Conservation (phyloP, 1,140 invertebrate species). For the Drosophila bocki region DNA sequence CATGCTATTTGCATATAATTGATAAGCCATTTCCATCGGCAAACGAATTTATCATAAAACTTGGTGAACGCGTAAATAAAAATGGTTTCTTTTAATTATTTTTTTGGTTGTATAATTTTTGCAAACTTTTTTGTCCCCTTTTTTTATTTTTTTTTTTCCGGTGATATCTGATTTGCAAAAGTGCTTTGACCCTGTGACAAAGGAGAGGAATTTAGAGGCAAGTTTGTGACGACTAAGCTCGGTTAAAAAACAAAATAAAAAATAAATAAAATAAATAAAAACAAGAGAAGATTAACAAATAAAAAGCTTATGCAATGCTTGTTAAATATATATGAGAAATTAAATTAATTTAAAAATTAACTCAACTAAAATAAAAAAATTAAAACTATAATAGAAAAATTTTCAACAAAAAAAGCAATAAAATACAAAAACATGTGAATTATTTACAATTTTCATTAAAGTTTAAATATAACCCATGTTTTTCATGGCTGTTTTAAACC, state of each 20-base stretch:
- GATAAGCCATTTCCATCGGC: constrained; percentile 53
- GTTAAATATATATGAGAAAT: neutral
- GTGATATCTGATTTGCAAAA: constrained; percentile 52
- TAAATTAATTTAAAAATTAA: neutral
- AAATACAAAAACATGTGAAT: neutral
- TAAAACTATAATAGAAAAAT: too few species aligned
- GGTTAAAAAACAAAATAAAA: neutral
- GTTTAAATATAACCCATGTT: neutral
- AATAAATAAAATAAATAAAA: constrained; percentile 1
- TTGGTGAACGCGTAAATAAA: constrained; percentile 71
- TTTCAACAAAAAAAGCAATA: too few species aligned
- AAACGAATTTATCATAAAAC: constrained; percentile 60
- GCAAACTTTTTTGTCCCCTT: constrained; percentile 42
- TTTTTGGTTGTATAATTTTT: constrained; percentile 52
- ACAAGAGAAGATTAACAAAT: neutral
- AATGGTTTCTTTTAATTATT: constrained; percentile 30
- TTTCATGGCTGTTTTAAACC: neutral
- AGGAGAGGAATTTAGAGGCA: constrained; percentile 15
- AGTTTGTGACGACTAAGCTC: constrained; percentile 5
- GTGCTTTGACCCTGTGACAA: constrained; percentile 79
- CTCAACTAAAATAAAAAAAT: too few species aligned
- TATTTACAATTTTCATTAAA: neutral
- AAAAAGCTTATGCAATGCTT: neutral
- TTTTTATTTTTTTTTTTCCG: constrained; percentile 23
- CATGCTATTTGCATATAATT: constrained; percentile 63